A percentile compares a stretch with the other conserved stretches of the same genome.
These are phyloP conservation scores for Drosophila pseudotalamancana DNA, from an alignment of 2,888 invertebrate species.

Conservation along the genomic window DNA sequence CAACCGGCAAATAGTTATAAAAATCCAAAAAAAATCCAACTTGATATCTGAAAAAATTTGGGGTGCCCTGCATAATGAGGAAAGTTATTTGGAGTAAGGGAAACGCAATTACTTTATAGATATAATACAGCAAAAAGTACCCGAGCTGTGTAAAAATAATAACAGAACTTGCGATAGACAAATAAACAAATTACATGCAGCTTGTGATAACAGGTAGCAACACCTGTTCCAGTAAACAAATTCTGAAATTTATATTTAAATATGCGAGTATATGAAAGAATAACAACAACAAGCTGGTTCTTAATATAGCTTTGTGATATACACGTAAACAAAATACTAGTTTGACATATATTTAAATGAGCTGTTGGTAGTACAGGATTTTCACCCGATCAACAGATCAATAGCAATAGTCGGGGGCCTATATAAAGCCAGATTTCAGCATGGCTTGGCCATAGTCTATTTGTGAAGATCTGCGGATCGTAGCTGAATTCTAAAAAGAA, in stretches of 20 bases:
- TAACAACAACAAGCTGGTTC: conserved; percentile 25
- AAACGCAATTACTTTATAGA: conserved; percentile 11
- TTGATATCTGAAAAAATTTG: conserved; percentile 32
- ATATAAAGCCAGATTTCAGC: conserved; percentile 61
- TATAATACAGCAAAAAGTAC: neutral
- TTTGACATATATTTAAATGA: conserved; percentile 81
- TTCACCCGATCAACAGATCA: conserved; percentile 53
- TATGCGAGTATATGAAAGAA: conserved; percentile 44
- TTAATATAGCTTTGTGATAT: conserved; percentile 56
- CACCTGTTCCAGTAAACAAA: conserved; percentile 67
- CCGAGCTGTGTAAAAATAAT: neutral
- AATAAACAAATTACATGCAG: conserved; percentile 22
- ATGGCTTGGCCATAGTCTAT: conserved; percentile 53
- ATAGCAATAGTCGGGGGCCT: conserved; percentile 42
- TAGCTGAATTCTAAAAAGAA: conserved; percentile 3
- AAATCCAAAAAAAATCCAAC: conserved; percentile 16
- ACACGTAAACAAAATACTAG: conserved; percentile 82
- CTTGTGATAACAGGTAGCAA: conserved; percentile 28
- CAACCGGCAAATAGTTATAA: conserved; percentile 32
- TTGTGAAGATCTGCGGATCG: conserved; percentile 58
- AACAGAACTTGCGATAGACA: conserved; percentile 18
- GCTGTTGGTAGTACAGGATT: conserved; percentile 69
- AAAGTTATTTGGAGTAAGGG: neutral
- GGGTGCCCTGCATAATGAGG: conserved; percentile 31
- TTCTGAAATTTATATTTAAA: conserved; percentile 52